These are phyloP conservation scores for Pyrrhosoma nymphula DNA, from an alignment of 2,888 invertebrate genomes.

Conservation along the genomic window DNA sequence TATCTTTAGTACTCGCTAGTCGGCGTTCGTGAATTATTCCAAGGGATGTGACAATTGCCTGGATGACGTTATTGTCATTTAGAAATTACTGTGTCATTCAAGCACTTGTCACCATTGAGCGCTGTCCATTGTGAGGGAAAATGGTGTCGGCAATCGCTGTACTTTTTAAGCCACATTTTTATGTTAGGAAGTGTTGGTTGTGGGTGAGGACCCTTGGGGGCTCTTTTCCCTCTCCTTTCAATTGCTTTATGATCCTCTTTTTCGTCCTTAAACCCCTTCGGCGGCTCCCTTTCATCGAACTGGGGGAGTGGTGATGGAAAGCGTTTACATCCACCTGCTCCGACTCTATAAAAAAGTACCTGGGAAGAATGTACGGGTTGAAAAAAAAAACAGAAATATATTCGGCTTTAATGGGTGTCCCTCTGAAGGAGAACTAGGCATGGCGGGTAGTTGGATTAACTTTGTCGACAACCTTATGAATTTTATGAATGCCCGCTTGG, in stretches of 20 bases:
- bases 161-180: background rate
- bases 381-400: constrained; percentile 44
- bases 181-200: too few species aligned
- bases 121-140: background rate
- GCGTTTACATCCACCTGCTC: constrained; percentile 20
- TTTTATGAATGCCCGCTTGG: background rate
- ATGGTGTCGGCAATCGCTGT: background rate
- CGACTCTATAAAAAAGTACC: constrained; percentile 13
- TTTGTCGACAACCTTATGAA: constrained; percentile 29
- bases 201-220: too few species aligned
- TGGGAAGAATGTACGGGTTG: background rate
- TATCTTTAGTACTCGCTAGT: too few species aligned
- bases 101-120: background rate
- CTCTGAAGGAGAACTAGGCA: constrained; percentile 8
- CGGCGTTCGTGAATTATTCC: too few species aligned
- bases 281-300: background rate
- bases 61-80: too few species aligned
- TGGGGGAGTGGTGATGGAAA: background rate
- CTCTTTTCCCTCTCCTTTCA: background rate
- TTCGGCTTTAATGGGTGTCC: constrained; percentile 54
- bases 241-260: background rate
- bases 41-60: too few species aligned
- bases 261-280: background rate
- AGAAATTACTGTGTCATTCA: too few species aligned
- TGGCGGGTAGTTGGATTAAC: background rate